These are phyloP conservation scores for Amitus sp. DNA, from an alignment of 2,888 invertebrate genomes.

Conservation along the genomic window DNA sequence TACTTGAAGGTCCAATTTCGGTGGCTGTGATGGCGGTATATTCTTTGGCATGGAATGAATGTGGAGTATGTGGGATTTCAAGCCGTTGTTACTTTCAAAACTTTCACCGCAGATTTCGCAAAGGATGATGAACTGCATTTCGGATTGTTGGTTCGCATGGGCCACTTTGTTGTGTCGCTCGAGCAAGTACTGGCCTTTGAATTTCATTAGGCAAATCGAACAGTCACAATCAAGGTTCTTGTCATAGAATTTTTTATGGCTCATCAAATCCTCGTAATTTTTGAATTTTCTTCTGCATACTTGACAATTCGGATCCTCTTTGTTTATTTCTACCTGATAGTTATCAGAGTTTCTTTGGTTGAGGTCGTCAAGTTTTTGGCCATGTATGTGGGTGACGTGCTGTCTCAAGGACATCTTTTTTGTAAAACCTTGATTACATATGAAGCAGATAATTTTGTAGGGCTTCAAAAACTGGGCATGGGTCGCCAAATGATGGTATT, in stretches of 20 bases:
- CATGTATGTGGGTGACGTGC: constrained; percentile 31
- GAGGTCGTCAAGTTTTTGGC: neutral
- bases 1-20: too few species aligned
- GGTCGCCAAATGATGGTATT: constrained; percentile 15
- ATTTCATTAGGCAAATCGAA: constrained; percentile 18
- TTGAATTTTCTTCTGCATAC: constrained; percentile 26
- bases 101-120: constrained; percentile 33
- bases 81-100: constrained; percentile 21
- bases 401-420: constrained; percentile 10
- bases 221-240: constrained; percentile 9
- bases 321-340: neutral
- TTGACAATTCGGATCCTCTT: too few species aligned
- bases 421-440: constrained; percentile 29
- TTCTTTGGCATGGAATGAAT: constrained; percentile 19
- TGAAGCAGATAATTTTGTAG: constrained; percentile 4
- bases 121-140: constrained; percentile 3
- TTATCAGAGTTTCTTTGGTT: neutral
- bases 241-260: constrained; percentile 22
- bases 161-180: constrained; percentile 30
- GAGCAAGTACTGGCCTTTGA: constrained; percentile 25
- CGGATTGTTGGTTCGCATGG: constrained; percentile 14
- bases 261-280: constrained; percentile 13
- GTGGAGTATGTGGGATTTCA: constrained; percentile 33
- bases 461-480: too few species aligned
- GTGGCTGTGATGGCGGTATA: neutral